Conservation (phyloP, 2,797 vertebrate species). For the Spea hammondii region DNA sequence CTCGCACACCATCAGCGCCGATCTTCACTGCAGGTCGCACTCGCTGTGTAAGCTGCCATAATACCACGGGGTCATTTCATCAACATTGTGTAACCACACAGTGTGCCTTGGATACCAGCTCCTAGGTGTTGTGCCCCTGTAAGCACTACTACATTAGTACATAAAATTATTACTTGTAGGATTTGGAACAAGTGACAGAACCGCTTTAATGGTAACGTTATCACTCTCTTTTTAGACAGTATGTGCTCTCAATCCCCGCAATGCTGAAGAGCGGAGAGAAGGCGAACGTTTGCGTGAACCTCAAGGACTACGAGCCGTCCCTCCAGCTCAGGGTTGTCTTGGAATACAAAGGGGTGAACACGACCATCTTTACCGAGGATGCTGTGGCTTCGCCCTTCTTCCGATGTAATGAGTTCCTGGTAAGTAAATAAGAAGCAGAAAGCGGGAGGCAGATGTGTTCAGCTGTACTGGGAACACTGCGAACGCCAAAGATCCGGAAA, state of each 20-base stretch:
- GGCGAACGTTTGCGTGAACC: constrained; percentile 62
- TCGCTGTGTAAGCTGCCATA: too few relatives aligned
- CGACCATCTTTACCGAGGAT: constrained; percentile 59
- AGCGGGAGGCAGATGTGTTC: background rate
- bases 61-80: too few relatives aligned
- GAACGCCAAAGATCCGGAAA: background rate
- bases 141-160: too few relatives aligned
- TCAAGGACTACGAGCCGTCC: constrained; percentile 60
- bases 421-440: constrained; percentile 45
- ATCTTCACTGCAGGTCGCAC: too few relatives aligned
- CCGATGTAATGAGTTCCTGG: constrained; percentile 61
- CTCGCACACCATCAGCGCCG: too few relatives aligned
- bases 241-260: constrained; percentile 64
- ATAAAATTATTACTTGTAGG: too few relatives aligned
- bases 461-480: too few relatives aligned
- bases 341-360: constrained; percentile 57
- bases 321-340: constrained; percentile 54
- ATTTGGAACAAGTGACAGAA: too few relatives aligned
- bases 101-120: too few relatives aligned
- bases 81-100: too few relatives aligned
- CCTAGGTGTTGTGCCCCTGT: too few relatives aligned
- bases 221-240: constrained; percentile 57
- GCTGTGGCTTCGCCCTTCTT: constrained; percentile 51
- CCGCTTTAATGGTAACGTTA: too few relatives aligned
- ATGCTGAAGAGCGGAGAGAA: constrained; percentile 59